Evolutionary conservation across 2,888 invertebrate genomes (phyloP).

Genomic region (Congeria kusceri): DNA sequence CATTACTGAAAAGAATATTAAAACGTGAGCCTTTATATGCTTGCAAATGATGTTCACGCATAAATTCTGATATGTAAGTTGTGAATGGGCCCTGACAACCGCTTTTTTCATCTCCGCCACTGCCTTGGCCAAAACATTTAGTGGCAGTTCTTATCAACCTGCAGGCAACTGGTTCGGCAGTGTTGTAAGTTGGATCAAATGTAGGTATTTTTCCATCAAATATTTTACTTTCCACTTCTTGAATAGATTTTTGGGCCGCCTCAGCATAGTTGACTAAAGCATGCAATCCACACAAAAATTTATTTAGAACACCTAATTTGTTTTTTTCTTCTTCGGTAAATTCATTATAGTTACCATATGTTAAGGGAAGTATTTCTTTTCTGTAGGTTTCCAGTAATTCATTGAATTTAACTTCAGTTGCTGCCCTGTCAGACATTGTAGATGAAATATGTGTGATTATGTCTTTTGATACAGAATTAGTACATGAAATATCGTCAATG

Average conservation of each 20-base stretch:
- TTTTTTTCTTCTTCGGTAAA: constrained; percentile 37
- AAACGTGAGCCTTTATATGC: constrained; percentile 32
- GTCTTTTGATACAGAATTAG: constrained; percentile 21
- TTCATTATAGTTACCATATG: constrained; percentile 38
- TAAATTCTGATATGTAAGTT: constrained; percentile 21
- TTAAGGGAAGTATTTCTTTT: constrained; percentile 32
- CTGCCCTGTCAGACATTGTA: constrained; percentile 57
- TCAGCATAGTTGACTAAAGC: constrained; percentile 52
- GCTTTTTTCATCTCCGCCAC: constrained; percentile 42
- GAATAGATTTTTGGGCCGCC: constrained; percentile 36
- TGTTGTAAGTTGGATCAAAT: constrained; percentile 24
- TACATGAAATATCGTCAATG: constrained; percentile 24
- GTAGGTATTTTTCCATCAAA: constrained; percentile 23
- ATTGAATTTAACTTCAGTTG: constrained; percentile 53
- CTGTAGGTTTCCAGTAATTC: constrained; percentile 25
- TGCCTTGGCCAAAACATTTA: constrained; percentile 41
- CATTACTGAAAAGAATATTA: constrained; percentile 39
- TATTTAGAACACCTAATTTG: constrained; percentile 7
- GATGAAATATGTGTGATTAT: constrained; percentile 34
- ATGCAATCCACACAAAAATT: constrained; percentile 55
- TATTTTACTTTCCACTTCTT: constrained; percentile 25
- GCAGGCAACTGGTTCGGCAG: constrained; percentile 30
- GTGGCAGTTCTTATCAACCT: constrained; percentile 41
- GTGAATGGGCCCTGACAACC: constrained; percentile 41
- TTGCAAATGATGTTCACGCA: constrained; percentile 18